These are phyloP conservation scores for Dromas ardeola DNA, from an alignment of 2,113 vertebrate genomes.

Conservation along the genomic window DNA sequence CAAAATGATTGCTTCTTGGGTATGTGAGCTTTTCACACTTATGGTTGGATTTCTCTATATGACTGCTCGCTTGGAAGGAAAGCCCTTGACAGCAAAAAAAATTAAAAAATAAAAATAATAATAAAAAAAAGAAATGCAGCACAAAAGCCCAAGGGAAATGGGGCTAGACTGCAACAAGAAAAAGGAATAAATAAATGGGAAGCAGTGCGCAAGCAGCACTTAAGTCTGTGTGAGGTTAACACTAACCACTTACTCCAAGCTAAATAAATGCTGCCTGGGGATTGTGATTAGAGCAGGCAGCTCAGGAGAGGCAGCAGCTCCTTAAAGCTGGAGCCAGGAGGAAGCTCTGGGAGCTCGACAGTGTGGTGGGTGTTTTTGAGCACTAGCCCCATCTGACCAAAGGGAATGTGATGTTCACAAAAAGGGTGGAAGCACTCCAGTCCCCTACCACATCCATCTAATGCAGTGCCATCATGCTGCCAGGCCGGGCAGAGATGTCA, in stretches of 20 bases:
- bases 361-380: neutral
- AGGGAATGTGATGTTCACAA: neutral
- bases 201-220: neutral
- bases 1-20: neutral
- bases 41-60: neutral
- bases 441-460: neutral
- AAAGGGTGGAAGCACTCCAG: neutral
- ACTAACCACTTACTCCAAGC: conserved; percentile 9
- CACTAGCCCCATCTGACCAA: neutral
- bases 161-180: neutral
- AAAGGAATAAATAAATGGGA: conserved; percentile 46
- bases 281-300: conserved; percentile 12
- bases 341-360: neutral
- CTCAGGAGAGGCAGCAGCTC: neutral
- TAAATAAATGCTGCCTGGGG: conserved; percentile 33
- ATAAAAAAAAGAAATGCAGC: neutral
- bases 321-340: neutral
- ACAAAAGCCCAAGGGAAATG: neutral
- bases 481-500: neutral
- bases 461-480: neutral
- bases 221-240: conserved; percentile 36
- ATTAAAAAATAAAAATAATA: neutral
- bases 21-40: neutral
- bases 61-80: neutral
- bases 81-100: neutral